A percentile compares a stretch with the other conserved stretches of the same genome.
Conservation (phyloP, 2,888 invertebrate genomes). For the Tetragonisca angustula region DNA sequence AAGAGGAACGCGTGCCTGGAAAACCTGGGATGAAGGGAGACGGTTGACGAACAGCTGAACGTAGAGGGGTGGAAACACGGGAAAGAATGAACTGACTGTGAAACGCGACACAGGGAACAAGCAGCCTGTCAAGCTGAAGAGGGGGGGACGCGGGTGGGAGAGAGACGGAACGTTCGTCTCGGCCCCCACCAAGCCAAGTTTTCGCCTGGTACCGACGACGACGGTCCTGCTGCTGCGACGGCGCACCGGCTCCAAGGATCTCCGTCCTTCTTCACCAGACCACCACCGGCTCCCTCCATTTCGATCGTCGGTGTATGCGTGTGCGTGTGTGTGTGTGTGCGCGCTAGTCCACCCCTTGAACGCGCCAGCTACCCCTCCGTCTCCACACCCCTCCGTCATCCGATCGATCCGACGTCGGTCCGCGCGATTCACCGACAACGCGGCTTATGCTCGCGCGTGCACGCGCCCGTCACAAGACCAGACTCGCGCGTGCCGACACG, state of each 20-base stretch:
- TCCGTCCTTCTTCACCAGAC: conserved; percentile 60
- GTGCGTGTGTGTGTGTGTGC: not conserved
- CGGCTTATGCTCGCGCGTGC: conserved; percentile 54
- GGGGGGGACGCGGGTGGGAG: conserved; percentile 15
- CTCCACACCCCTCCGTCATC: conserved; percentile 48
- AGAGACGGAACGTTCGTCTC: conserved; percentile 51
- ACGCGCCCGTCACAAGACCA: conserved; percentile 26
- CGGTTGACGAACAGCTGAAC: conserved; percentile 9
- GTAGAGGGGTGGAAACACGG: conserved; percentile 31
- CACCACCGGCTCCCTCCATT: conserved; percentile 21
- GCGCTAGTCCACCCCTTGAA: conserved; percentile 22
- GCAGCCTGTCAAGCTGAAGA: not conserved
- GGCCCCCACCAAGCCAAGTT: conserved; percentile 12
- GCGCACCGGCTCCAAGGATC: conserved; percentile 67
- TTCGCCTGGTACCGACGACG: conserved; percentile 60
- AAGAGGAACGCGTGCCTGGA: not conserved
- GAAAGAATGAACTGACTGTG: conserved; percentile 52
- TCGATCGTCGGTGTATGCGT: no score
- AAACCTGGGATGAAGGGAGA: conserved; percentile 4
- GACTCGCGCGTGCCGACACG: conserved; percentile 12
- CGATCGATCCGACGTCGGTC: conserved; percentile 69
- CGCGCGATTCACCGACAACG: conserved; percentile 54
- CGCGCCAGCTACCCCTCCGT: not conserved
- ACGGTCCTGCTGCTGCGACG: conserved; percentile 69
- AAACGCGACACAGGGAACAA: conserved; percentile 34